Conservation (phyloP, 2,113 vertebrate species). For the Aegithalos caudatus region DNA sequence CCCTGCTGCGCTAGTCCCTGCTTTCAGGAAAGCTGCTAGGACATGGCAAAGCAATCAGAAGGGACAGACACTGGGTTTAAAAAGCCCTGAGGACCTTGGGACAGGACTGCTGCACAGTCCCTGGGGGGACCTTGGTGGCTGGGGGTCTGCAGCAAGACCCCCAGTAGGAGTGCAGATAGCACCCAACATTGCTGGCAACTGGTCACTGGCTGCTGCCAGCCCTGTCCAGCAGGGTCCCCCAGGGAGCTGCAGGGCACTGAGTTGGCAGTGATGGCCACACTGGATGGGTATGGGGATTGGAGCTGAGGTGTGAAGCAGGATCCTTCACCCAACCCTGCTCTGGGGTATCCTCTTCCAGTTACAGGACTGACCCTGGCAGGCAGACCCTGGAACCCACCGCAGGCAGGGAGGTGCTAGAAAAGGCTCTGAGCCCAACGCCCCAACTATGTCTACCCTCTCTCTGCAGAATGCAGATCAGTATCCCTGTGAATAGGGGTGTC, state of each 20-base stretch:
- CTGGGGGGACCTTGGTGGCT: fast-evolving
- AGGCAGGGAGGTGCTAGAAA: neutral
- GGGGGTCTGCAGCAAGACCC: neutral
- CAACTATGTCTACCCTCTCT: neutral
- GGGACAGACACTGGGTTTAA: fast-evolving
- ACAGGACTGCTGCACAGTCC: neutral
- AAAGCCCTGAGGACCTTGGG: neutral
- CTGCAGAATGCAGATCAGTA: fast-evolving
- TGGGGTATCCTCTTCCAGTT: neutral
- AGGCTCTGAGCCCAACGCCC: fast-evolving
- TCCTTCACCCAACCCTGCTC: neutral
- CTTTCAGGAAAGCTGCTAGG: neutral
- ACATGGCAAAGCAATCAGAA: neutral
- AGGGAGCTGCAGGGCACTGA: neutral
- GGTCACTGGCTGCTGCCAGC: neutral
- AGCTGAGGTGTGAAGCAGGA: neutral
- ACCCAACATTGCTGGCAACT: neutral
- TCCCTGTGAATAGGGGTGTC: neutral
- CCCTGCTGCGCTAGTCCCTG: neutral
- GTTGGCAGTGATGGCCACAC: fast-evolving
- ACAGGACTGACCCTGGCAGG: neutral
- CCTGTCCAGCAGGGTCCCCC: neutral
- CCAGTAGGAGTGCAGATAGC: neutral
- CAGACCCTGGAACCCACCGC: fast-evolving
- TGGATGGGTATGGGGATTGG: fast-evolving